phyloP scores from a whole-genome alignment of 1,140 invertebrate genomes.

The Glomeris maerens region DNA sequence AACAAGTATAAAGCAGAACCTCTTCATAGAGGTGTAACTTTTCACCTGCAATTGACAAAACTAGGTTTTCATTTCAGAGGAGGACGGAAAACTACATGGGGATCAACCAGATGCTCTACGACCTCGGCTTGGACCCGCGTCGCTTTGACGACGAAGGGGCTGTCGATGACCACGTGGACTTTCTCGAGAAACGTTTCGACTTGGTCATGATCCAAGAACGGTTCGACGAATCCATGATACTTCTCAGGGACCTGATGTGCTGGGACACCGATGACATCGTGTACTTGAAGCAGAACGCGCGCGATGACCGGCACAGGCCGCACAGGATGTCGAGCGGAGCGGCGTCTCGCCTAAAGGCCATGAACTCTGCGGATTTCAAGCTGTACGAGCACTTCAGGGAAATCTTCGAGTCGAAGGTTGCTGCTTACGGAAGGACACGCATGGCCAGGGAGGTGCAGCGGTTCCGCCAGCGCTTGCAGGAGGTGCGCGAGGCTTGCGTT shows the following conservation, averaged over 20 bases:
- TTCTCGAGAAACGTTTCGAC: constrained; percentile 33
- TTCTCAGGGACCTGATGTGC: constrained; percentile 34
- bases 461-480: neutral
- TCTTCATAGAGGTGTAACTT: neutral
- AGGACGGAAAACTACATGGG: constrained; percentile 15
- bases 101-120: constrained; percentile 31
- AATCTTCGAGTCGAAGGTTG: neutral
- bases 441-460: neutral
- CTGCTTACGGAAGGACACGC: neutral
- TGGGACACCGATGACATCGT: constrained; percentile 36
- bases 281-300: constrained; percentile 28
- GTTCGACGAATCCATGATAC: constrained; percentile 39
- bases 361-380: constrained; percentile 1
- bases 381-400: constrained; percentile 3
- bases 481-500: neutral
- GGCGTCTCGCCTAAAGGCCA: neutral
- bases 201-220: constrained; percentile 38
- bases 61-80: neutral
- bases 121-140: constrained; percentile 25
- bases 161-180: constrained; percentile 20
- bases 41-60: neutral
- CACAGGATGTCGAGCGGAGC: neutral
- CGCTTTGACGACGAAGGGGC: constrained; percentile 17
- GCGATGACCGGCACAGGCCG: constrained; percentile 17
- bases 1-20: neutral